These are phyloP conservation scores for Meloidogyne hapla DNA, from an alignment of 1,140 invertebrate genomes.

Conservation along the genomic window DNA sequence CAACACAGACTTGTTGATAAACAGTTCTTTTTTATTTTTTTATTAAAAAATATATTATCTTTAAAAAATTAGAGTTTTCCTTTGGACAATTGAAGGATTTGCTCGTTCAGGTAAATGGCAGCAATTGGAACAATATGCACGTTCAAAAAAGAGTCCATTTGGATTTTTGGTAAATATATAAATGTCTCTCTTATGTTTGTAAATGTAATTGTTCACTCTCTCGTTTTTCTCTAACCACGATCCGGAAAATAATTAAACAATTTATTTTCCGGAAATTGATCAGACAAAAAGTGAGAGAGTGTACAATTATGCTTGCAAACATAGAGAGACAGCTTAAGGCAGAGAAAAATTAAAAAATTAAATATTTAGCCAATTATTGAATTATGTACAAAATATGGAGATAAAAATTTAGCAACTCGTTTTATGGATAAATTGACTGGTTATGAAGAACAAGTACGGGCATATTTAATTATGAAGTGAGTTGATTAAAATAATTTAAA, in stretches of 20 bases:
- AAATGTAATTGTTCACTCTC: neutral
- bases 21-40: slow-evolving; percentile 23
- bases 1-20: slow-evolving; percentile 35
- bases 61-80: slow-evolving; percentile 16
- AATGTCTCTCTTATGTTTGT: neutral
- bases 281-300: too few relatives aligned
- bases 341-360: neutral
- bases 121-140: slow-evolving; percentile 35
- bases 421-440: slow-evolving; percentile 30
- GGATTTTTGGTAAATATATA: slow-evolving; percentile 22
- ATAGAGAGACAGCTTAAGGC: too few relatives aligned
- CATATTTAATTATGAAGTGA: slow-evolving; percentile 31
- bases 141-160: slow-evolving; percentile 33
- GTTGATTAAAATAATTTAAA: neutral
- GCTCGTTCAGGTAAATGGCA: slow-evolving; percentile 32
- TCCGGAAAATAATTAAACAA: too few relatives aligned
- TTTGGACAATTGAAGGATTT: slow-evolving; percentile 34
- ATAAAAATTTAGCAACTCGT: slow-evolving; percentile 31
- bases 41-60: slow-evolving; percentile 13
- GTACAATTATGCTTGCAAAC: too few relatives aligned
- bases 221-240: neutral
- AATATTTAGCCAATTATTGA: slow-evolving; percentile 34
- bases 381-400: slow-evolving; percentile 21
- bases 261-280: too few relatives aligned
- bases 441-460: slow-evolving; percentile 35